Conservation (phyloP, 1,140 invertebrate genomes). For the Oryzaephilus surinamensis region DNA sequence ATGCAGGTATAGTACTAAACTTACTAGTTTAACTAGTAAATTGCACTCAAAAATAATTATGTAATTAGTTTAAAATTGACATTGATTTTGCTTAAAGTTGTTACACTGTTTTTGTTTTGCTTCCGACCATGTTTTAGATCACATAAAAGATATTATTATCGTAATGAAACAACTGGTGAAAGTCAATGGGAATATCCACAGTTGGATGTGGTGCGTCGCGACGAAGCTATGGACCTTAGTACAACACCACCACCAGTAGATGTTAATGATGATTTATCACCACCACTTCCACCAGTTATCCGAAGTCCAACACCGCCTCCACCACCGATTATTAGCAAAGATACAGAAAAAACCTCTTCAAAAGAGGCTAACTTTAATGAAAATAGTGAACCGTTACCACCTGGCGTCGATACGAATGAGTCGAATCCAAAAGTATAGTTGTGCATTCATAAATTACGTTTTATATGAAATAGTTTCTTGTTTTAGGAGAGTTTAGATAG, state of each 20-base stretch:
- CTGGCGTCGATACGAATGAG: slow-evolving; percentile 41
- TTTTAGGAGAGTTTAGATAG: slow-evolving; percentile 33
- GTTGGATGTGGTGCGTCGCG: slow-evolving; percentile 40
- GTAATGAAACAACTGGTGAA: slow-evolving; percentile 44
- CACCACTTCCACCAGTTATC: slow-evolving; percentile 27
- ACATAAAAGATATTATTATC: slow-evolving; percentile 61
- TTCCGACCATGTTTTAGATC: slow-evolving; percentile 49
- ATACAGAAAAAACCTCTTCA: slow-evolving; percentile 11
- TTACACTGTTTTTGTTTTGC: slow-evolving; percentile 26
- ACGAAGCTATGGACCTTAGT: slow-evolving; percentile 52
- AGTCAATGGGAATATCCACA: slow-evolving; percentile 60
- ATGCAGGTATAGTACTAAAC: background rate
- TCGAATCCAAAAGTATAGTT: slow-evolving; percentile 29
- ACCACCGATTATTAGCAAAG: slow-evolving; percentile 27
- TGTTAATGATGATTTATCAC: slow-evolving; percentile 28
- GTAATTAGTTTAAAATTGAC: slow-evolving; percentile 4
- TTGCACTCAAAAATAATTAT: too few relatives aligned
- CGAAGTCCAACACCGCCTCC: slow-evolving; percentile 30
- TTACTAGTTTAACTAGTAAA: background rate
- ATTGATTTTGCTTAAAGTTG: slow-evolving; percentile 1
- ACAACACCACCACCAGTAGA: slow-evolving; percentile 42
- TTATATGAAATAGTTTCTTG: slow-evolving; percentile 33
- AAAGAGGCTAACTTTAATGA: slow-evolving; percentile 11
- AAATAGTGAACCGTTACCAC: slow-evolving; percentile 38
- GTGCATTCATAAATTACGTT: slow-evolving; percentile 31